Conservation (phyloP, 2,797 vertebrate genomes). For the Bradypus variegatus region DNA sequence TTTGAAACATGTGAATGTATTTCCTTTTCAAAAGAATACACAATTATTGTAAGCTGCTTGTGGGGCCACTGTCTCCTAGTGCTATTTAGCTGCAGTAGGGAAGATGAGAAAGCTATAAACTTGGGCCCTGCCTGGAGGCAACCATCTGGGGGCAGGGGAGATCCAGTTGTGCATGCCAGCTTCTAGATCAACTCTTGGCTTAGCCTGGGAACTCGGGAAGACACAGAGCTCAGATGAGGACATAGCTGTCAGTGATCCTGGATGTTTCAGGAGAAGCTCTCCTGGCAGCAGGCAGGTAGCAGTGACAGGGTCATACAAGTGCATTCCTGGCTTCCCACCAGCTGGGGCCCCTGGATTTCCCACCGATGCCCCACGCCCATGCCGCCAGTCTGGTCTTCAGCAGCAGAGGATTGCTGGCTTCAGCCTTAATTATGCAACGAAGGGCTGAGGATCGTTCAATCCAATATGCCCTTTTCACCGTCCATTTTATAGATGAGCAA, state of each 20-base stretch:
- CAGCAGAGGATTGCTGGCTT: background rate
- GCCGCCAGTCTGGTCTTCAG: background rate
- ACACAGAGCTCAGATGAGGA: background rate
- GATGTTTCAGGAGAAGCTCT: background rate
- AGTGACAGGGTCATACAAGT: background rate
- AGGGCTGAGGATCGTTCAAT: background rate
- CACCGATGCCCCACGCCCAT: accelerated
- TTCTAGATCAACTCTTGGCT: background rate
- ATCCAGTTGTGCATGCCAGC: background rate
- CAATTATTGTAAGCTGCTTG: background rate
- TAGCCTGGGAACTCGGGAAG: background rate
- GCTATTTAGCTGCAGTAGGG: background rate
- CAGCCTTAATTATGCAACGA: background rate
- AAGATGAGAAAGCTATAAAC: background rate
- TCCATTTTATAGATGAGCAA: background rate
- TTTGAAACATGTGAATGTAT: background rate
- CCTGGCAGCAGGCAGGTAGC: accelerated
- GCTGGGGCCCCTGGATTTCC: background rate
- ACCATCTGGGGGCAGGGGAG: too few relatives aligned
- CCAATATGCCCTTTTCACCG: accelerated
- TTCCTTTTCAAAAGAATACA: constrained; percentile 15
- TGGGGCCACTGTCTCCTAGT: background rate
- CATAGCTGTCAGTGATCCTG: background rate
- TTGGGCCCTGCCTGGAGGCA: background rate
- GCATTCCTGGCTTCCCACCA: accelerated